These are phyloP conservation scores for Lacanobia wlatinum DNA, from an alignment of 2,888 invertebrate species.

Conservation along the genomic window DNA sequence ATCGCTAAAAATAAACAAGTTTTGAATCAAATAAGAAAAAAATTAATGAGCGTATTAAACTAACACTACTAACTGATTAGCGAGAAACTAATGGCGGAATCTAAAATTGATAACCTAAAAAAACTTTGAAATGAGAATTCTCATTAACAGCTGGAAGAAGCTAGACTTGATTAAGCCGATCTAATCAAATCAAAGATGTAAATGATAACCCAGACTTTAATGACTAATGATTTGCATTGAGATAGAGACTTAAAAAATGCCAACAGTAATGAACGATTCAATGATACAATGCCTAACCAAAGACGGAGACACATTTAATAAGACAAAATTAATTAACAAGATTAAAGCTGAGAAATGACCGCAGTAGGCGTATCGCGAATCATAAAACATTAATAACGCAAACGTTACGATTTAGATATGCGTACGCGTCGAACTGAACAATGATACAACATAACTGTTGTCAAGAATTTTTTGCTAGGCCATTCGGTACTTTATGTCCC, in stretches of 20 bases:
- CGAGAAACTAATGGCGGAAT: conserved; percentile 29
- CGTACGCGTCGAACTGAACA: conserved; percentile 66
- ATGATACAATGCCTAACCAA: conserved; percentile 13
- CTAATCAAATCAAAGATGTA: conserved; percentile 34
- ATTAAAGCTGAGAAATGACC: conserved; percentile 54
- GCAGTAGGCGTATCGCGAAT: conserved; percentile 55
- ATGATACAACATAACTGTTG: conserved; percentile 67
- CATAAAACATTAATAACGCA: conserved; percentile 53
- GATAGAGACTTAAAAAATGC: background rate
- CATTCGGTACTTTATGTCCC: conserved; percentile 84
- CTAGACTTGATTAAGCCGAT: conserved; percentile 21
- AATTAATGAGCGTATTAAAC: conserved; percentile 44
- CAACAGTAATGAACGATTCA: background rate
- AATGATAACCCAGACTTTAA: conserved; percentile 13
- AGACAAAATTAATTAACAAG: conserved; percentile 54
- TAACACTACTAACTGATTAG: conserved; percentile 43
- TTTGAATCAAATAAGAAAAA: conserved; percentile 41
- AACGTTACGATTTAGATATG: conserved; percentile 63
- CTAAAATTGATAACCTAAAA: conserved; percentile 15
- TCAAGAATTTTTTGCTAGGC: conserved; percentile 62
- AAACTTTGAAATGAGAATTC: conserved; percentile 20
- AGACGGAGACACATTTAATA: conserved; percentile 34
- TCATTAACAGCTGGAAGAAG: conserved; percentile 25
- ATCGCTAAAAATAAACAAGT: conserved; percentile 44
- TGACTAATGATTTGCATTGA: background rate